A percentile compares a stretch with the other conserved stretches of the same genome.
Conservation (phyloP, 2,113 vertebrate species). For the Lethenteron reissneri region DNA sequence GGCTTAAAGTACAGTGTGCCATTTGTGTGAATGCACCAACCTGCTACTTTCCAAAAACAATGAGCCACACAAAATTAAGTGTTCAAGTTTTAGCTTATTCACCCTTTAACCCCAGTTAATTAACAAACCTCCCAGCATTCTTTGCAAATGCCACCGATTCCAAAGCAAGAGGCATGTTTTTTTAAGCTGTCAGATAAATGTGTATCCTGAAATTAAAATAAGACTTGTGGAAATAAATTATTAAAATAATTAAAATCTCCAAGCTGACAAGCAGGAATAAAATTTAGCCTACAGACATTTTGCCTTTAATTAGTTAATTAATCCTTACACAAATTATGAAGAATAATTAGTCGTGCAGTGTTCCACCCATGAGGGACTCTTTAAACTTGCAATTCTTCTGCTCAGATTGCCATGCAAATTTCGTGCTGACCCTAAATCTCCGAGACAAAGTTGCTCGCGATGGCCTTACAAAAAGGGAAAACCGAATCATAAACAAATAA, state of each 20-base stretch:
- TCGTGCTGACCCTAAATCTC: constrained; percentile 91
- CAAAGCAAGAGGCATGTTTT: too few relatives aligned
- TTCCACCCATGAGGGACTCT: constrained; percentile 99
- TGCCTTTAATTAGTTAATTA: constrained; percentile 99
- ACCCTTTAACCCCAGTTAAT: too few relatives aligned
- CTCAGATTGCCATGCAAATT: constrained; percentile 99
- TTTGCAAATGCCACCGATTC: too few relatives aligned
- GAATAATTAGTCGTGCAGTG: constrained; percentile 99
- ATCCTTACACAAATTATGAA: constrained; percentile 99
- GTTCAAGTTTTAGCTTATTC: too few relatives aligned
- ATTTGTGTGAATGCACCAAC: too few relatives aligned
- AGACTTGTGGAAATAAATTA: constrained; percentile 79
- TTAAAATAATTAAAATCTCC: constrained; percentile 99
- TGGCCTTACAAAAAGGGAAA: constrained; percentile 99
- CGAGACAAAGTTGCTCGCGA: constrained; percentile 99
- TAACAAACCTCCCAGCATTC: too few relatives aligned
- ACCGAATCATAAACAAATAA: constrained; percentile 99
- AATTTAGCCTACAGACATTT: constrained; percentile 99
- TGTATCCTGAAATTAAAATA: constrained; percentile 37
- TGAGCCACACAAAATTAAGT: too few relatives aligned
- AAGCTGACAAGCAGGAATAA: constrained; percentile 99
- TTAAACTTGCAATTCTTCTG: constrained; percentile 99
- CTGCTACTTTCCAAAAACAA: too few relatives aligned
- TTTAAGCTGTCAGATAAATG: constrained; percentile 30
- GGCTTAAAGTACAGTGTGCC: too few relatives aligned